A percentile compares a stretch with the other conserved stretches of the same genome.
These are phyloP conservation scores for Nymphalis polychloros DNA, from an alignment of 2,888 invertebrate genomes.

Conservation along the genomic window DNA sequence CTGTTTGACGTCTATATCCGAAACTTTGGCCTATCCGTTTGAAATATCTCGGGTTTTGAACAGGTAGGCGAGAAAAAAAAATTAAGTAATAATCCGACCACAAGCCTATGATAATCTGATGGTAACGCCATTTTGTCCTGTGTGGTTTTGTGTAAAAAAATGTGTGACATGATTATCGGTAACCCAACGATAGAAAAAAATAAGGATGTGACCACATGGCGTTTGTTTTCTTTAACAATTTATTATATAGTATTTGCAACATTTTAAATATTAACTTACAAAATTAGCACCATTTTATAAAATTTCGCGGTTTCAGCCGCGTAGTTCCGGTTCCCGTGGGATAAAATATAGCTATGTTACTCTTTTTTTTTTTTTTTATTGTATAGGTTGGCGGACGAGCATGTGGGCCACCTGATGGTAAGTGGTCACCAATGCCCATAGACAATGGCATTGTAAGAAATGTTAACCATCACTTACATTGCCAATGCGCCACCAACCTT, in stretches of 20 bases:
- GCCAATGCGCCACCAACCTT: too few species aligned
- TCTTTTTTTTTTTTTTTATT: too few species aligned
- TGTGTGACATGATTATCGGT: conserved; percentile 80
- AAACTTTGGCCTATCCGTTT: conserved; percentile 61
- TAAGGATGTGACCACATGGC: conserved; percentile 54
- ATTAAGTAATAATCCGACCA: conserved; percentile 79
- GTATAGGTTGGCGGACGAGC: too few species aligned
- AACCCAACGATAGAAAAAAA: conserved; percentile 62
- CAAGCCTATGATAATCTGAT: conserved; percentile 79
- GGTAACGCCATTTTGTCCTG: conserved; percentile 81
- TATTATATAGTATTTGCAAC: background rate
- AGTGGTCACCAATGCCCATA: too few species aligned
- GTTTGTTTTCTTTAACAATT: conserved; percentile 7
- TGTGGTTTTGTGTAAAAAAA: conserved; percentile 78
- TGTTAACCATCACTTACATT: too few species aligned
- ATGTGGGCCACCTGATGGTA: too few species aligned
- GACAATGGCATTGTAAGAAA: too few species aligned
- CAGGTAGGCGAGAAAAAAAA: conserved; percentile 77
- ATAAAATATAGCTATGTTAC: too few species aligned
- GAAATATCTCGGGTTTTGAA: conserved; percentile 63
- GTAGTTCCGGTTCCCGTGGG: too few species aligned
- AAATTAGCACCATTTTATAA: too few species aligned
- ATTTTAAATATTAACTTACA: too few species aligned
- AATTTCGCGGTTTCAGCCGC: too few species aligned
- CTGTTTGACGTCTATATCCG: conserved; percentile 55